phyloP scores from a whole-genome alignment of 2,113 vertebrate species.

The Pseudopodoces humilis region DNA sequence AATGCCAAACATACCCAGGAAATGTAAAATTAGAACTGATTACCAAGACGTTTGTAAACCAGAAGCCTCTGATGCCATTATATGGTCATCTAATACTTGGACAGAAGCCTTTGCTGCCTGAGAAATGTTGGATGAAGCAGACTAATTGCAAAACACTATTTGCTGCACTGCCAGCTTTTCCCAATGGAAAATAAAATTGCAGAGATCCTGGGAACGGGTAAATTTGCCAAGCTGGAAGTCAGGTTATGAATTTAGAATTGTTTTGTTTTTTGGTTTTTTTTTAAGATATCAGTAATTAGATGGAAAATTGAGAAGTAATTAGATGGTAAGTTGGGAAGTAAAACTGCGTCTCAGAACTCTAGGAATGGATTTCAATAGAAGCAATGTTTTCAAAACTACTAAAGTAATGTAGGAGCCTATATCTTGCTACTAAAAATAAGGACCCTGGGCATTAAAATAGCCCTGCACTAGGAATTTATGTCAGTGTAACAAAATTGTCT shows the following conservation, averaged over 20 bases:
- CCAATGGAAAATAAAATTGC: conserved; percentile 49
- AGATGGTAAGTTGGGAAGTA: neutral
- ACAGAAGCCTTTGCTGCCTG: conserved; percentile 56
- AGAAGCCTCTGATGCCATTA: conserved; percentile 50
- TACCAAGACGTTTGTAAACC: conserved; percentile 45
- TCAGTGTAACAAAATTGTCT: neutral
- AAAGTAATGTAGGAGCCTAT: neutral
- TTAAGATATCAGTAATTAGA: neutral
- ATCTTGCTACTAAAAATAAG: conserved; percentile 13
- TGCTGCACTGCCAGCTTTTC: conserved; percentile 48
- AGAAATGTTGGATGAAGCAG: conserved; percentile 45
- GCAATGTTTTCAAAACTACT: neutral
- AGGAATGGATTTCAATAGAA: neutral
- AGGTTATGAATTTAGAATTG: neutral
- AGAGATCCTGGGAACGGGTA: conserved; percentile 33
- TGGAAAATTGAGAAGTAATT: neutral
- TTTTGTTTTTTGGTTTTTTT: too few relatives aligned
- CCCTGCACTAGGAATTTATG: neutral
- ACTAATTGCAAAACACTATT: conserved; percentile 56
- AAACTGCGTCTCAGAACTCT: neutral
- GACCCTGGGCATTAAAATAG: neutral
- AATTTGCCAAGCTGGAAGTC: conserved; percentile 14
- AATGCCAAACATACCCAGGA: conserved; percentile 36
- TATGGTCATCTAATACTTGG: conserved; percentile 47
- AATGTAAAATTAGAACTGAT: conserved; percentile 67